Evolutionary conservation across 2,888 invertebrate genomes (phyloP), one percentile per base, ranked within the genome.

Genomic region (Tenthredo notha): DNA sequence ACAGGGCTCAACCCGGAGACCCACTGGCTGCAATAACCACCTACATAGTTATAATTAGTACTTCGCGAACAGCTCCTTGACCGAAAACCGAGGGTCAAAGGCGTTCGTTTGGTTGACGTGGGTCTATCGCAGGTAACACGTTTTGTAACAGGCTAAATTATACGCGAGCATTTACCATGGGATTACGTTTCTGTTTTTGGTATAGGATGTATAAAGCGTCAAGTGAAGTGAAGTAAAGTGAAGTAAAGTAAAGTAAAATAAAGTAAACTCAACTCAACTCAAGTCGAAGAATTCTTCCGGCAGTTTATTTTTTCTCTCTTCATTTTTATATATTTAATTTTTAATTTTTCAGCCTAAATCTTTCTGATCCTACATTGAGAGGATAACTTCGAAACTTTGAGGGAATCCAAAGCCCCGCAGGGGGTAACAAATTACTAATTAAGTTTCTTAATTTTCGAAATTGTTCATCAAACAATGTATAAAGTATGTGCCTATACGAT

Each of bases 381-480:
- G 72, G 72, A n/a, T 40, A 43, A 74, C 43, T 40, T 43, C 6
- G 15, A 6, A 74, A 74, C 43, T 74, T 74, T 18, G 29, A n/a
- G 33, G 29, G 9, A 33, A 50, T 3, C 18, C 29, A 3, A 50
- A 33, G 54, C 50, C 33, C 29, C 9, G 18, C 7, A 7, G 72
- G 72, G n/a, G 54, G 47, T 12, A n/a, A 15, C 12, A 74, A 25
- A 40, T 77, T 54, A 9, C 43, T 77, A 77, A 77, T 77, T 77
- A 77, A 77, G 77, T 77, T 54, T 7, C 54, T 50, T 33, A 7
- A 54, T 77, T 77, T 54, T 33, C 10, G 54, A 77, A 77, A 50
- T 77, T 54, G 77, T 77, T 77, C 21, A 37, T 6, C 47, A 33
- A 77, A 77, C 77, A 77, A 77, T 77, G 47, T 77, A 25, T 2